Percentiles rank a stretch among this genome's conserved stretches.
Conservation (phyloP, 2,797 vertebrate genomes). For the Oophaga sylvatica region DNA sequence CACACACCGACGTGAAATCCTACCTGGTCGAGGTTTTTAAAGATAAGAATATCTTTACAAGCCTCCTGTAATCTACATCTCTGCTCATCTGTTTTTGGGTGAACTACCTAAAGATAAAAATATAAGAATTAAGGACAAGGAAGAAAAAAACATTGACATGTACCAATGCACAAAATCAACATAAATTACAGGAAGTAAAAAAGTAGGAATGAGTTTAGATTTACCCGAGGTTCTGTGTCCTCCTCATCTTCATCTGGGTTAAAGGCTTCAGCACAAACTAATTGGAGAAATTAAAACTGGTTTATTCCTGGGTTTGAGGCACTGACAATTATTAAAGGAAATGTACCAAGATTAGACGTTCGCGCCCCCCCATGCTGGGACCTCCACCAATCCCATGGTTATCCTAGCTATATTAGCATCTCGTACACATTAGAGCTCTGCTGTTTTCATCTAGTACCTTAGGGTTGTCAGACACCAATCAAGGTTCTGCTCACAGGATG, state of each 20-base stretch:
- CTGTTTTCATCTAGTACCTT: neutral
- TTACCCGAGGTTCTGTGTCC: constrained; percentile 90
- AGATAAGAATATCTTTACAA: constrained; percentile 95
- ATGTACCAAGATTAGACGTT: no score
- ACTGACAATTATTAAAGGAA: neutral
- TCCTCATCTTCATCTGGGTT: constrained; percentile 98
- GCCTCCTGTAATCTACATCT: constrained; percentile 95
- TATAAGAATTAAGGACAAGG: no score
- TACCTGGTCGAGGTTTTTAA: constrained; percentile 98
- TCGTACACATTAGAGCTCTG: neutral
- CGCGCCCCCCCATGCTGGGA: no score
- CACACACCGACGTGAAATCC: neutral
- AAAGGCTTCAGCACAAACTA: constrained; percentile 95
- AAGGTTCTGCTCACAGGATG: neutral
- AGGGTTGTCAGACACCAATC: neutral
- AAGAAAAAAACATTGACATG: no score
- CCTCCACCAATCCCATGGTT: no score
- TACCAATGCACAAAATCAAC: neutral
- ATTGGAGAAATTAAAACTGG: constrained; percentile 51
- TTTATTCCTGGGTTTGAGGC: neutral
- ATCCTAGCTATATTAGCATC: neutral
- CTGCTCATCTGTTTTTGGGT: constrained; percentile 97
- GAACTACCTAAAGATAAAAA: constrained; percentile 77
- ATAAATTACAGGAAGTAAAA: neutral
- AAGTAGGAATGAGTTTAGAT: neutral